Percentiles rank a stretch among this genome's conserved stretches.
phyloP scores from a whole-genome alignment of 1,140 invertebrate genomes.

The Lepidurus arcticus region DNA sequence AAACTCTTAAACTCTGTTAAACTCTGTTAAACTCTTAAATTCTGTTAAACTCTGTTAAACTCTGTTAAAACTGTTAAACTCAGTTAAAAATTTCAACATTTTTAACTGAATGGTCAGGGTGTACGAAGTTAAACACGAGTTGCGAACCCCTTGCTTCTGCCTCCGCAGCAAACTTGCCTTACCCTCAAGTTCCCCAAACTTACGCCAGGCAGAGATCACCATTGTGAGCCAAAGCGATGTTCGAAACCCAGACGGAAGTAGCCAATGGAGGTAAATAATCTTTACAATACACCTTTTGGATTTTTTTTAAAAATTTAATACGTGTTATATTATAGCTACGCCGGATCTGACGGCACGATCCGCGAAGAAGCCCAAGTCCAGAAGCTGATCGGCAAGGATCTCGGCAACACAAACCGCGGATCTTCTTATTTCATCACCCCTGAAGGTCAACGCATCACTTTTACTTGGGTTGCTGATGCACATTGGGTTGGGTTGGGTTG shows the following conservation, averaged over 20 bases:
- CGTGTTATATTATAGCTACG: not conserved
- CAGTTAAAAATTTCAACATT: no score
- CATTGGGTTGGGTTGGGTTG: no score
- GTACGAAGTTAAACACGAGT: no score
- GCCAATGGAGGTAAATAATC: constrained; percentile 25
- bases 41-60: no score
- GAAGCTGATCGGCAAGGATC: constrained; percentile 33
- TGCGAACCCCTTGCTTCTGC: no score
- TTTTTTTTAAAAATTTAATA: no score
- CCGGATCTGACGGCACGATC: constrained; percentile 19
- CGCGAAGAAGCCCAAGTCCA: constrained; percentile 28
- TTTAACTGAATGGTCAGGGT: no score
- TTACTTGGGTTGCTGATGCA: constrained; percentile 40
- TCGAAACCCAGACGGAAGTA: constrained; percentile 29
- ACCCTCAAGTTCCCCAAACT: not conserved
- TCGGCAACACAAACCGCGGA: constrained; percentile 44
- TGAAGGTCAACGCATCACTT: constrained; percentile 37
- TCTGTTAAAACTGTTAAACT: no score
- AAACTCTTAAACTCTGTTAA: no score
- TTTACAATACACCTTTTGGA: not conserved
- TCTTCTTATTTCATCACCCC: constrained; percentile 35
- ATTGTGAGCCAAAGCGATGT: constrained; percentile 29
- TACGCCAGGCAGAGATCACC: constrained; percentile 27
- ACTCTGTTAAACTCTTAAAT: no score
- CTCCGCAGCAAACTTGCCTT: constrained; percentile 17